Percentiles rank a stretch among this genome's conserved stretches.
These are phyloP conservation scores for Onychomys arenicola DNA, from an alignment of 2,797 vertebrate species.

Conservation along the genomic window DNA sequence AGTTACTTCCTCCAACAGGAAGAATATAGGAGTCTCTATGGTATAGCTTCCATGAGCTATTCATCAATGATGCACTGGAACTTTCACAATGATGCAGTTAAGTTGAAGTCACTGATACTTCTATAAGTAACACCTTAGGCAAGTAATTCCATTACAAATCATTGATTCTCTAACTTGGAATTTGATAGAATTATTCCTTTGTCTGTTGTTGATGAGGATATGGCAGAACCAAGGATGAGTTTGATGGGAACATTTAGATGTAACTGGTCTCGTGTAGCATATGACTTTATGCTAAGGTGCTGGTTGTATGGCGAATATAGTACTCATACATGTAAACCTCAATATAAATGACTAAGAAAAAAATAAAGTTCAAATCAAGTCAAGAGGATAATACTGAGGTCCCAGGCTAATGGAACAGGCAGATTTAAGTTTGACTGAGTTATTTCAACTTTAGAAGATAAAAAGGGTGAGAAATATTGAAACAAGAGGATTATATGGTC, in stretches of 20 bases:
- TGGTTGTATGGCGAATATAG: background rate
- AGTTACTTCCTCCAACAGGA: background rate
- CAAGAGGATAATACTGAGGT: background rate
- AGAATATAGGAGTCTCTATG: background rate
- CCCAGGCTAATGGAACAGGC: background rate
- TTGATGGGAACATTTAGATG: background rate
- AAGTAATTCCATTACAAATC: background rate
- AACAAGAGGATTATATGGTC: background rate
- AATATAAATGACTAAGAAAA: background rate
- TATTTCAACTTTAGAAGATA: background rate
- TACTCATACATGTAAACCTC: background rate
- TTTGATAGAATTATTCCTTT: background rate
- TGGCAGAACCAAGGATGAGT: background rate
- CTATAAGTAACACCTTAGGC: background rate
- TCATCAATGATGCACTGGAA: background rate
- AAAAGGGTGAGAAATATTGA: background rate
- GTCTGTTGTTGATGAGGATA: background rate
- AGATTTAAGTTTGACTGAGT: background rate
- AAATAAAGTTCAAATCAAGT: background rate
- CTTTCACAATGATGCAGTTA: background rate
- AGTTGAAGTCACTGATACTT: background rate
- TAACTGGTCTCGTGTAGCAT: background rate
- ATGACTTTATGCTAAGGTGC: background rate
- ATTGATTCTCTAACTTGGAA: background rate
- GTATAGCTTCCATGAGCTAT: background rate